These are phyloP conservation scores for Calephelis nemesis DNA, from an alignment of 1,140 invertebrate species.

Conservation along the genomic window DNA sequence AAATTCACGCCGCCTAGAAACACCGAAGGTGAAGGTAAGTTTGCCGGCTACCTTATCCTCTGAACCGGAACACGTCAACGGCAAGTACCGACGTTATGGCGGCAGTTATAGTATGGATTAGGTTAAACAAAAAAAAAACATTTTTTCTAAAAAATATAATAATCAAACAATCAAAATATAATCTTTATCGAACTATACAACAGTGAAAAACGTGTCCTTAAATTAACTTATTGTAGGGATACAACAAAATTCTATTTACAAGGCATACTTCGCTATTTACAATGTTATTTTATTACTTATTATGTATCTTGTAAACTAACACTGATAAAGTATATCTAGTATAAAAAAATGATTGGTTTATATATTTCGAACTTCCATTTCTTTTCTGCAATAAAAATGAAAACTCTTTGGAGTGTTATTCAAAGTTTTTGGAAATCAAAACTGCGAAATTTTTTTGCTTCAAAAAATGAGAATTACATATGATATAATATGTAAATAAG, in stretches of 20 bases:
- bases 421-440: too few relatives aligned
- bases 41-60: too few relatives aligned
- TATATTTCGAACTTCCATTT: not conserved
- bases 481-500: too few relatives aligned
- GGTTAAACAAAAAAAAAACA: constrained; percentile 26
- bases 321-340: not conserved
- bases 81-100: too few relatives aligned
- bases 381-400: not conserved
- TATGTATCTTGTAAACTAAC: not conserved
- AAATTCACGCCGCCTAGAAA: too few relatives aligned
- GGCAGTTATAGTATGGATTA: not conserved
- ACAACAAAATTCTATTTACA: constrained; percentile 13
- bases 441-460: too few relatives aligned
- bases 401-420: too few relatives aligned
- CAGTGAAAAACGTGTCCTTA: constrained; percentile 65
- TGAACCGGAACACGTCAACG: too few relatives aligned
- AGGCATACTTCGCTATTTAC: constrained; percentile 7
- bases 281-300: constrained; percentile 6
- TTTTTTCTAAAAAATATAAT: constrained; percentile 74
- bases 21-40: too few relatives aligned
- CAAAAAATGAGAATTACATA: too few relatives aligned
- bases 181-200: constrained; percentile 76
- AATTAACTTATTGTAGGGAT: constrained; percentile 24
- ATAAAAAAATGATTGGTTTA: constrained; percentile 1
- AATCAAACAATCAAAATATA: constrained; percentile 74